Evolutionary conservation across 2,797 vertebrate genomes (phyloP).

Genomic region (Coendou prehensilis): DNA sequence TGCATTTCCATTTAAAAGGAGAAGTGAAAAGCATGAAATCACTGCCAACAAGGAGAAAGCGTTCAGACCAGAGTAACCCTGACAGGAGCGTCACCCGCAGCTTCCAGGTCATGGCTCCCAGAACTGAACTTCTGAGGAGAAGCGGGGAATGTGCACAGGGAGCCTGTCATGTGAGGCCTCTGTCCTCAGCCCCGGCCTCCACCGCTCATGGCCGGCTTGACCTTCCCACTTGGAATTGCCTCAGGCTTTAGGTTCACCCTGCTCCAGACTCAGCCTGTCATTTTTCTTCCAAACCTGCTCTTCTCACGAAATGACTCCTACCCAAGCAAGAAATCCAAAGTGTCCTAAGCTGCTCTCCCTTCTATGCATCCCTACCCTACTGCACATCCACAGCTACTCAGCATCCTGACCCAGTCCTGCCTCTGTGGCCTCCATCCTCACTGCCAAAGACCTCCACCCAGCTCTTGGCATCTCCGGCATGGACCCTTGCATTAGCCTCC

Average conservation of each 20-base stretch:
- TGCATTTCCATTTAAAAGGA: slow-evolving; percentile 78
- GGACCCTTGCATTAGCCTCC: not conserved
- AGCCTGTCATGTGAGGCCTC: not conserved
- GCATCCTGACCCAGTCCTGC: not conserved
- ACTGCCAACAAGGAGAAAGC: slow-evolving; percentile 58
- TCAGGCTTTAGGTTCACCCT: not conserved
- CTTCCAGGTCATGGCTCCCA: slow-evolving; percentile 30
- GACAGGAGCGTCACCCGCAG: slow-evolving; percentile 13
- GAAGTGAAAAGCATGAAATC: slow-evolving; percentile 80
- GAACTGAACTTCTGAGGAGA: not conserved
- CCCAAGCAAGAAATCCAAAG: not conserved
- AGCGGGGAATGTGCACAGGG: not conserved
- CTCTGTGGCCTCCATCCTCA: not conserved
- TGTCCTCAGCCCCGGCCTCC: not conserved
- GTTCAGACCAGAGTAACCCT: slow-evolving; percentile 69
- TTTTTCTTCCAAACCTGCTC: not conserved
- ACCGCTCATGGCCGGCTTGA: not conserved
- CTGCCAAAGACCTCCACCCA: not conserved
- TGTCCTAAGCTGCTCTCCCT: not conserved
- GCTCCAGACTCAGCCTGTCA: not conserved
- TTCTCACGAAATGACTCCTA: not conserved
- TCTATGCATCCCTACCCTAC: not conserved
- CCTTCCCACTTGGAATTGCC: not conserved
- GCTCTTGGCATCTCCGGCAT: not conserved
- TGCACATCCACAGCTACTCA: not conserved